Evolutionary conservation across 2,113 vertebrate species (phyloP).

Genomic region (Cariama cristata): DNA sequence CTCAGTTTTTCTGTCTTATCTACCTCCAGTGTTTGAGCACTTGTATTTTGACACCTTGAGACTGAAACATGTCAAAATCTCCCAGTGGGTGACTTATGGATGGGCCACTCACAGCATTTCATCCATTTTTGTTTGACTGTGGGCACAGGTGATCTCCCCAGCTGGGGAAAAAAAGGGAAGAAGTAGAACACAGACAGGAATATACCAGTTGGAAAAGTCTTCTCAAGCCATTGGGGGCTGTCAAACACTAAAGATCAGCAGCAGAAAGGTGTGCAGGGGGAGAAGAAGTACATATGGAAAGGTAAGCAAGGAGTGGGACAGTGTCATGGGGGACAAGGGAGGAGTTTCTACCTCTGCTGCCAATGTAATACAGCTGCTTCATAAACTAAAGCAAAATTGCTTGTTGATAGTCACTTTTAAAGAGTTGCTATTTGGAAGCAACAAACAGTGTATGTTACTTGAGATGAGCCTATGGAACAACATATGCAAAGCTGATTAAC

Average conservation of each 20-base stretch:
- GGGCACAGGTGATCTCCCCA: no score
- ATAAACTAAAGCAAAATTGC: neutral
- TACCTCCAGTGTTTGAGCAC: neutral
- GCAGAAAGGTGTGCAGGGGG: neutral
- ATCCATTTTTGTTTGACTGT: neutral
- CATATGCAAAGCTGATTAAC: neutral
- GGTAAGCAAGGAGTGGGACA: neutral
- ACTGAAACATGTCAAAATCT: neutral
- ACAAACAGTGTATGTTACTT: neutral
- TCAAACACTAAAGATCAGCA: neutral
- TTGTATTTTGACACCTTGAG: neutral
- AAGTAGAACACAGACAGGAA: neutral
- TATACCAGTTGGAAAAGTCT: fast-evolving
- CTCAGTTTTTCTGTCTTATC: neutral
- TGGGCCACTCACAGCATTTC: neutral
- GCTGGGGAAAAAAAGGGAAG: neutral
- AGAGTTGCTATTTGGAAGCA: neutral
- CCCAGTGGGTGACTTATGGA: neutral
- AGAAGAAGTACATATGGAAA: fast-evolving
- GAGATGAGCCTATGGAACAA: neutral
- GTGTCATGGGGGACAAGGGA: neutral
- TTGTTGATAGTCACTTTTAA: neutral
- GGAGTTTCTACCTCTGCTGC: neutral
- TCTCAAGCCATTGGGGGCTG: neutral
- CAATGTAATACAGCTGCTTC: neutral